Evolutionary conservation across 2,797 vertebrate species (phyloP), one percentile per base, ranked within the genome.

Genomic region (Halcyon badia): DNA sequence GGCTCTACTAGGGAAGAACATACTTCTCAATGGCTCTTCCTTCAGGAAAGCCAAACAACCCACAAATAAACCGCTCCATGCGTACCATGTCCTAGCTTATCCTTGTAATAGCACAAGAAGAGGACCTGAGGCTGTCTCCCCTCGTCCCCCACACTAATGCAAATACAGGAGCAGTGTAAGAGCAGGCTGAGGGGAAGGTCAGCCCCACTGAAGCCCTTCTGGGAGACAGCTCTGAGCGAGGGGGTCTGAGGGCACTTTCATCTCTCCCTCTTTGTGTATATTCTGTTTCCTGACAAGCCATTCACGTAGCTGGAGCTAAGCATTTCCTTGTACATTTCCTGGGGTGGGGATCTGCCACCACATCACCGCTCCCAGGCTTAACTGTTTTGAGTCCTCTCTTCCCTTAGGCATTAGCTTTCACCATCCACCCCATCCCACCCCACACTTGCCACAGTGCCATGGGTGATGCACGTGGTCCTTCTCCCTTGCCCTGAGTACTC

Each of bases 391-490:
- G 46, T 24, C 65, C 31, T 80, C 28, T 60, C 33, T 75, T 71
- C n/a, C 37, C 26, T 14, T 2, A 69, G 57, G 42, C 28, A 72
- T n/a, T 1, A 2, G 18, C 8, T 71, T 66, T 75, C 57, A 65
- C 18, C 56, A 41, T 10, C 25, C n/a, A 62, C 8, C 37, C 21
- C 33, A 80, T 1, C 4, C 14, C 56, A 58, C 56, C n/a, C 33
- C 51, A 73, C 0, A 2, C 21, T n/a, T 39, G 37, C 37, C 26
- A 39, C 72, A 75, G 1, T 1, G 22, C 21, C 64, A 39, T 0
- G 0, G 28, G 25, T 0, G 3, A 70, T 14, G 31, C 0, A 0
- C 1, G 0, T 9, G 25, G 37, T 35, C 16, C 35, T 68, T 70
- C 65, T 64, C 33, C 35, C 49, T 88, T 24, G 14, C 13, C 20